Base-by-base conservation (phyloP, 2,113 vertebrate genomes). In the Apteryx owenii region DNA sequence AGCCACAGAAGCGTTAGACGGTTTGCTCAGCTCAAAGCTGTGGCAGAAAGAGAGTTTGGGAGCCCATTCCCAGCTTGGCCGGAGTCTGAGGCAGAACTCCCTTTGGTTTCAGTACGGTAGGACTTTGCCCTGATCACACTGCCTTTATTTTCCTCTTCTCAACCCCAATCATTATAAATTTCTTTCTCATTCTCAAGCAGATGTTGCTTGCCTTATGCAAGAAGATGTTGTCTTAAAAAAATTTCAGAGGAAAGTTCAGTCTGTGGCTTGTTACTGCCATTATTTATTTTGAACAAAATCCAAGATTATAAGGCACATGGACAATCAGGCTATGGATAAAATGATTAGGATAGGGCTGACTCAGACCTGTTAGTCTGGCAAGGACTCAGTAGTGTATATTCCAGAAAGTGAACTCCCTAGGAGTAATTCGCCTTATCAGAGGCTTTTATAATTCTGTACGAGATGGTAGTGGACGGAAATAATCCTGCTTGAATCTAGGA, bases 351-450 rank as follows among this genome's bases (percentile, higher is more conserved):
- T 93, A 94, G 61, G 94, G 87, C 96, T 98, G 97, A 98, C 95
- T 98, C 96, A 97, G 91, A 96, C 89, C 91, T 97, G 94, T 92
- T 97, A 95, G 82, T 96, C 82, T 96, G 97, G 96, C 97, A 90
- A 91, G 31, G 25, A 62, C 44, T 97, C 90, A 88, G 91, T 68
- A 94, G 89, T 90, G 66, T 88, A 51, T 96, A 92, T 96, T 95
- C 96, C 97, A 97, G 95, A 97, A 98, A 97, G 96, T 95, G 94
- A 97, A 97, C 96, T 97, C 96, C 95, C 97, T 98, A 85, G 65
- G 91, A 95, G 71, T 81, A 90, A 78, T 96, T 90, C 92, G 76
- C 94, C 95, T 96, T 97, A 98, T 96, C 97, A 97, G 89, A 96
- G 76, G 38, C n/a, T 95, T 96, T 93, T 91, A 79, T 94, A 94